These are phyloP conservation scores for Chascanopsetta lugubris DNA, from an alignment of 2,113 vertebrate species.

Conservation along the genomic window DNA sequence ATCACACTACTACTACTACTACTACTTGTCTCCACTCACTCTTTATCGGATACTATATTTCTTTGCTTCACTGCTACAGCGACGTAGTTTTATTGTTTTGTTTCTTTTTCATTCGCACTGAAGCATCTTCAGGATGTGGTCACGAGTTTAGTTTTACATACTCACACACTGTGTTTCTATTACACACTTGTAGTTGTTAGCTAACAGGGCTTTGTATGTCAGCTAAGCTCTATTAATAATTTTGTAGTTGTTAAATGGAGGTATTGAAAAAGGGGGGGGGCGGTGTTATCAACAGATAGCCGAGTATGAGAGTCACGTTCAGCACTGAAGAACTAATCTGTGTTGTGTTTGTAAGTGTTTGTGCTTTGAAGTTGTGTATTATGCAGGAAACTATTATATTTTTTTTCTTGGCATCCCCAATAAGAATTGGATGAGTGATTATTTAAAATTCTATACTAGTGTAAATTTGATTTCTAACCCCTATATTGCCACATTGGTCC, in stretches of 20 bases:
- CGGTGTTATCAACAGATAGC: neutral
- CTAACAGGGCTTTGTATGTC: neutral
- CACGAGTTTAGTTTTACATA: neutral
- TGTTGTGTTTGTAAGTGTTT: too few species aligned
- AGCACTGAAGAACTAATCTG: neutral
- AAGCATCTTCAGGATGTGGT: slow-evolving; percentile 3
- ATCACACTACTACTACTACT: slow-evolving; percentile 21
- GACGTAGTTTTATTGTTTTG: rapidly evolving
- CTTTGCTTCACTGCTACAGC: neutral
- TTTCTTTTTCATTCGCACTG: neutral
- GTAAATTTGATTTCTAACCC: too few species aligned
- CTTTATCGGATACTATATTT: neutral
- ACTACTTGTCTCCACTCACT: slow-evolving; percentile 15
- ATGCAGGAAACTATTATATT: neutral
- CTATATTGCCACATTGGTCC: neutral
- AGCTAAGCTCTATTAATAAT: neutral
- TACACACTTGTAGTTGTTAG: neutral
- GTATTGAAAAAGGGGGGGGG: too few species aligned
- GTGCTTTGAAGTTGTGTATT: neutral
- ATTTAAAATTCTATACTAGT: too few species aligned
- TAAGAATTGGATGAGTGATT: neutral
- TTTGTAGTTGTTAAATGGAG: neutral
- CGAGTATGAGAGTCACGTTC: neutral
- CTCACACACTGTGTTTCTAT: neutral
- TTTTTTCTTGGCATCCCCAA: neutral